Evolutionary conservation across 1,140 invertebrate species (phyloP).

Genomic region (Achroia grisella): DNA sequence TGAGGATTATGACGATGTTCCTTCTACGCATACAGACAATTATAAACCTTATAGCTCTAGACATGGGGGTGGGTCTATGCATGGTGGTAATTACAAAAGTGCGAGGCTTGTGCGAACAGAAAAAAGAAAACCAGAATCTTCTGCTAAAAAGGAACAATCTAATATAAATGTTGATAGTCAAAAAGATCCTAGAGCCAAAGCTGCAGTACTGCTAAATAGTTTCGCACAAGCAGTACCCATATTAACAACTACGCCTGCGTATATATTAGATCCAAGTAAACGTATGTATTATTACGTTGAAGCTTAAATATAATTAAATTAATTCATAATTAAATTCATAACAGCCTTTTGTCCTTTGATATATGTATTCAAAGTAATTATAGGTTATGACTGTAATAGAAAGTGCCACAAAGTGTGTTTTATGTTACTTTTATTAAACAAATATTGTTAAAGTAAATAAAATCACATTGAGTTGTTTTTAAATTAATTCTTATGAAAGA

Average conservation of each 20-base stretch:
- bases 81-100: conserved; percentile 57
- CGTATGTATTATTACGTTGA: conserved; percentile 66
- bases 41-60: conserved; percentile 6
- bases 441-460: conserved; percentile 18
- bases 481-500: conserved; percentile 3
- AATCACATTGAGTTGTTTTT: conserved; percentile 6
- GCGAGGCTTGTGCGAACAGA: conserved; percentile 33
- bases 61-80: conserved; percentile 39
- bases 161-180: conserved; percentile 13
- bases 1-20: conserved; percentile 20
- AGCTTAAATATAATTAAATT: conserved; percentile 20
- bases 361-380: too few species aligned
- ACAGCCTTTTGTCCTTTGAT: too few species aligned
- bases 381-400: conserved; percentile 20
- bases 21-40: too few species aligned
- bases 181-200: conserved; percentile 24
- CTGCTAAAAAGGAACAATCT: conserved; percentile 6
- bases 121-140: conserved; percentile 15
- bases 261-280: conserved; percentile 62
- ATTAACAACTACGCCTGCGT: conserved; percentile 44
- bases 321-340: not conserved
- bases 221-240: conserved; percentile 45
- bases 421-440: conserved; percentile 8
- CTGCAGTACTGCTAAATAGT: conserved; percentile 38
- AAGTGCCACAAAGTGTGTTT: conserved; percentile 43